Base-by-base conservation (phyloP, 1,140 invertebrate species). In the Agraylea sexmaculata region DNA sequence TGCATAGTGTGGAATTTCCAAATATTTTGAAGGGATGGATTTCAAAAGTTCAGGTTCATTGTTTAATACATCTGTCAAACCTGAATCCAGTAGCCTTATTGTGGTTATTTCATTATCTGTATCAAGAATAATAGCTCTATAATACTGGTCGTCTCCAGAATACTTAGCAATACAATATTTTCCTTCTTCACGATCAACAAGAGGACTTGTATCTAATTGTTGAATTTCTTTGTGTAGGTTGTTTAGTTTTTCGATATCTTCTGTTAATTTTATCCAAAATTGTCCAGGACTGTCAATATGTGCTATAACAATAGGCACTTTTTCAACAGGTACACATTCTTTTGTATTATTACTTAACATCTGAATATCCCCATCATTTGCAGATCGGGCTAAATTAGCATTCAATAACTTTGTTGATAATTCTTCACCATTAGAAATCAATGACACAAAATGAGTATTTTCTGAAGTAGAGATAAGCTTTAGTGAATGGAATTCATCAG, bases 41-140 rank as follows among this genome's bases (percentile, higher is more conserved):
- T 78, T 80, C 1, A 83, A 64, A 7, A 71, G 54, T 1, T 56
- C 61, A 0, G 62, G 61, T 8, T 64, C 62, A 36, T 75, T 77
- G 23, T 75, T 66, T 0, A 80, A 65, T 1, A 77, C 69, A 50
- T 84, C 81, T 0, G 77, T 80, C 45, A 83, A 84, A 5, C 87
- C 87, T 54, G 78, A 88, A 54, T 92, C 87, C 3, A 89, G 75
- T 52, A 87, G 90, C 18, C 76, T 68, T 0, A 89, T 75, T 1
- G 80, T 80, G 10, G 74, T 80, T 16, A 80, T 74, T 34, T 77
- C 78, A 8, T 68, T 64, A 43, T 78, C 75, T 0, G 73, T 67
- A 47, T 85, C 80, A 1, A 84, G 65, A n/a, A 88, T 76, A 49
- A 78, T 71, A 1, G 83, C 84, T 47, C 87, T 66, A 52, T 88